These are phyloP conservation scores for Canis aureus DNA, from an alignment of 2,113 vertebrate species.

Conservation along the genomic window DNA sequence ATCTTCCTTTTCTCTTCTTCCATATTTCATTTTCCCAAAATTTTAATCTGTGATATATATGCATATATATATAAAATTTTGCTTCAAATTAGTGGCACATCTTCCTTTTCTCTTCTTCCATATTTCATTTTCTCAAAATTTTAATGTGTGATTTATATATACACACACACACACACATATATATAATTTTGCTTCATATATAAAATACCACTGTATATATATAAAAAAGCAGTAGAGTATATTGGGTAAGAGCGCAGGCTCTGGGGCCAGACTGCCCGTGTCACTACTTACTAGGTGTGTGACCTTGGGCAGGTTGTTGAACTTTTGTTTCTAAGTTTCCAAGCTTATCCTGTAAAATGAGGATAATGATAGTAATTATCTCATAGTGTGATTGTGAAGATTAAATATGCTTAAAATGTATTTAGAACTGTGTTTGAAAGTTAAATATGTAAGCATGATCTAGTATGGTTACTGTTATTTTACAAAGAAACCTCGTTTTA, in stretches of 20 bases:
- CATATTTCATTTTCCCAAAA: background rate
- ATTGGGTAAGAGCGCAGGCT: background rate
- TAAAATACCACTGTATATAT: background rate
- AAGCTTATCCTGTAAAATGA: slow-evolving; percentile 24
- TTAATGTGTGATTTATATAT: background rate
- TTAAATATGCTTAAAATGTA: background rate
- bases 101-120: background rate
- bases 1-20: background rate
- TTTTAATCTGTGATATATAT: background rate
- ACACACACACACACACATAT: too few relatives aligned
- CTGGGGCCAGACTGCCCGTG: background rate
- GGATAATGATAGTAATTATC: background rate
- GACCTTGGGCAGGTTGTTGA: background rate
- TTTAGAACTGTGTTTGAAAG: background rate
- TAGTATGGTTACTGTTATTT: slow-evolving; percentile 24
- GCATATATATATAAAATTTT: background rate
- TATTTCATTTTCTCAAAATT: slow-evolving; percentile 17
- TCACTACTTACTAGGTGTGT: background rate
- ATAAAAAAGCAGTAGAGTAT: background rate
- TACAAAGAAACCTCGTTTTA: background rate
- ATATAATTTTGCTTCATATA: background rate
- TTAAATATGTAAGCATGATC: background rate
- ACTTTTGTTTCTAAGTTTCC: background rate
- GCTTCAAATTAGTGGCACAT: background rate
- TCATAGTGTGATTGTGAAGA: background rate